Conservation (phyloP, 2,113 vertebrate species). For the Calonectris borealis region DNA sequence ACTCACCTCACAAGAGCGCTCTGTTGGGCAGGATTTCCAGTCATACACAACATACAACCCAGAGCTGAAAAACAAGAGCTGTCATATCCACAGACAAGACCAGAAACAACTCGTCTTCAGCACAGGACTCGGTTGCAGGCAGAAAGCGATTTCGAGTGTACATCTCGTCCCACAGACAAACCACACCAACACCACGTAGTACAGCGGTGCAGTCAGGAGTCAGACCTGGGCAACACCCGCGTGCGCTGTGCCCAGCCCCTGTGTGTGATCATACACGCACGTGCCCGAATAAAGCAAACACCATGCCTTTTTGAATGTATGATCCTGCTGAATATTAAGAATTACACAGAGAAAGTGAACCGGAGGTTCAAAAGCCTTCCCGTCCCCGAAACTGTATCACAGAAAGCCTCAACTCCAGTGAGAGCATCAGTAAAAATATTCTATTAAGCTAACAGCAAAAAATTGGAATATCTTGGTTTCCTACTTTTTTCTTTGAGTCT, state of each 20-base stretch:
- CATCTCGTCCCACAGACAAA: neutral
- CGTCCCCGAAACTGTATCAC: neutral
- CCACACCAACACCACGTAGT: fast-evolving
- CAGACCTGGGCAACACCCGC: neutral
- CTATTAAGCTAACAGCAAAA: neutral
- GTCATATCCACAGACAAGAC: neutral
- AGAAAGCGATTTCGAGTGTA: neutral
- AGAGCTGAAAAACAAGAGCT: neutral
- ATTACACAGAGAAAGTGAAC: neutral
- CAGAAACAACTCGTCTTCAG: neutral
- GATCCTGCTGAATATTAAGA: neutral
- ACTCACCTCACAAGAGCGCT: neutral
- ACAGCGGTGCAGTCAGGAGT: neutral
- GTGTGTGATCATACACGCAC: fast-evolving
- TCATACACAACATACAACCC: neutral
- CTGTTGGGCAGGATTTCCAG: neutral
- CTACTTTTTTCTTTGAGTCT: neutral
- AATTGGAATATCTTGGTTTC: neutral
- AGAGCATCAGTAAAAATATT: neutral
- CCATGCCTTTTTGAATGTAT: neutral
- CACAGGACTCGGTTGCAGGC: neutral
- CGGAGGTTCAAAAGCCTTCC: neutral
- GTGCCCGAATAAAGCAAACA: neutral
- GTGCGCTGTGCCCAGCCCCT: neutral
- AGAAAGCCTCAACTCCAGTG: neutral